A percentile compares a stretch with the other conserved stretches of the same genome.
Conservation (phyloP, 1,140 invertebrate species). For the Drosophila athabasca region DNA sequence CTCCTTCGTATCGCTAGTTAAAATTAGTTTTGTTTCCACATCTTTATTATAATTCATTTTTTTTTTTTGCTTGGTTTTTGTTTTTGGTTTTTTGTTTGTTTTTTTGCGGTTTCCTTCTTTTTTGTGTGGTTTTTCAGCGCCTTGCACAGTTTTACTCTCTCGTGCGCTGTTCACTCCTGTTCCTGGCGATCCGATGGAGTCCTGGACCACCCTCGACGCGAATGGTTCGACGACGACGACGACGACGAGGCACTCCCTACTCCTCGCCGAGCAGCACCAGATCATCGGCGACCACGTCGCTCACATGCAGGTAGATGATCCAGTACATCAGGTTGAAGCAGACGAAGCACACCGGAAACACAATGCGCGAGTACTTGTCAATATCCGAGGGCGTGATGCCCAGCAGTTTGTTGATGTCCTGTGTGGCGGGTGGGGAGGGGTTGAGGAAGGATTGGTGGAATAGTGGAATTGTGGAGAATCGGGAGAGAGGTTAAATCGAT, state of each 20-base stretch:
- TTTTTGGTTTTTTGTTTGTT: constrained; percentile 37
- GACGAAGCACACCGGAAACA: constrained; percentile 98
- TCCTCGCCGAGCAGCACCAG: constrained; percentile 93
- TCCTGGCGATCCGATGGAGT: constrained; percentile 10
- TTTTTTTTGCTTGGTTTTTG: constrained; percentile 10
- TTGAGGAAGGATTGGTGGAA: neutral
- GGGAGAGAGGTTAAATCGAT: neutral
- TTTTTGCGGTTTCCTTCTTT: constrained; percentile 27
- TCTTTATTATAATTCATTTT: constrained; percentile 4
- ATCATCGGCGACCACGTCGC: constrained; percentile 96
- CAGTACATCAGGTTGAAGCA: constrained; percentile 99
- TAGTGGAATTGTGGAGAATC: neutral
- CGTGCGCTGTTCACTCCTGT: constrained; percentile 63
- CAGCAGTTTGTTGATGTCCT: constrained; percentile 94
- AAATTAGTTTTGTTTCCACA: constrained; percentile 71
- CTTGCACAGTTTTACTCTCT: constrained; percentile 75
- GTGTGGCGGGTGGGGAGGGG: constrained; percentile 7
- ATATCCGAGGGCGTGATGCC: constrained; percentile 97
- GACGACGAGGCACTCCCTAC: constrained; percentile 28
- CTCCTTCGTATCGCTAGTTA: constrained; percentile 68
- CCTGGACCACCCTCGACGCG: constrained; percentile 11
- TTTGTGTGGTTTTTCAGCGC: constrained; percentile 73
- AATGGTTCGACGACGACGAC: neutral
- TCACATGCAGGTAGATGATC: constrained; percentile 98
- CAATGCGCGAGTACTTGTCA: constrained; percentile 97